Evolutionary conservation across 2,113 vertebrate genomes (phyloP).

Genomic region (Mystacornis crossleyi): DNA sequence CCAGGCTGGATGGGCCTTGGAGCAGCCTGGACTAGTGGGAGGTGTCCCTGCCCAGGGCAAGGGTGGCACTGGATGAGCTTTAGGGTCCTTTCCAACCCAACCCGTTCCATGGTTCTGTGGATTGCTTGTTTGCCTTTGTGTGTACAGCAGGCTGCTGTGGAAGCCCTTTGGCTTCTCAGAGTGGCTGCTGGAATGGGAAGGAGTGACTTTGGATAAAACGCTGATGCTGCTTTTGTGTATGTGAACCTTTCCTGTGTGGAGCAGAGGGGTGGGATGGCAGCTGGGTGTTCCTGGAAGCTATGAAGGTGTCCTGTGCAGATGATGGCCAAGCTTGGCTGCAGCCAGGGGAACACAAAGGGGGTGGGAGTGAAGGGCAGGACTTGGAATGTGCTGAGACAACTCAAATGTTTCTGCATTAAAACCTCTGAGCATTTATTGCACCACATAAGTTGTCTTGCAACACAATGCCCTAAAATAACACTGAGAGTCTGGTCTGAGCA

Average conservation of each 20-base stretch:
- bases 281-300: neutral
- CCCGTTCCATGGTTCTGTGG: neutral
- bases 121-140: neutral
- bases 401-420: neutral
- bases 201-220: neutral
- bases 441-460: neutral
- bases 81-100: neutral
- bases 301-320: neutral
- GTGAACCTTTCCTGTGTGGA: rapidly evolving
- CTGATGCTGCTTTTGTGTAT: neutral
- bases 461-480: neutral
- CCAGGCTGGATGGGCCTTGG: rapidly evolving
- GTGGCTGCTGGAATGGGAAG: neutral
- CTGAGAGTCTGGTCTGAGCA: neutral
- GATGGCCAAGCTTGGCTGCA: neutral
- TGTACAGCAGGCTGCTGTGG: neutral
- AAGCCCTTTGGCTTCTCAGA: neutral
- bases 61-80: rapidly evolving
- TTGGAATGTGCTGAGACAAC: rapidly evolving
- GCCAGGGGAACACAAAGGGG: neutral
- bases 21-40: rapidly evolving
- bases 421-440: neutral
- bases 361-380: neutral
- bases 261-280: neutral
- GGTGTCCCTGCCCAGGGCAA: neutral